Evolutionary conservation across 2,888 invertebrate genomes (phyloP), one percentile per base, ranked within the genome.

Genomic region (Rhaphigaster nebulosa): DNA sequence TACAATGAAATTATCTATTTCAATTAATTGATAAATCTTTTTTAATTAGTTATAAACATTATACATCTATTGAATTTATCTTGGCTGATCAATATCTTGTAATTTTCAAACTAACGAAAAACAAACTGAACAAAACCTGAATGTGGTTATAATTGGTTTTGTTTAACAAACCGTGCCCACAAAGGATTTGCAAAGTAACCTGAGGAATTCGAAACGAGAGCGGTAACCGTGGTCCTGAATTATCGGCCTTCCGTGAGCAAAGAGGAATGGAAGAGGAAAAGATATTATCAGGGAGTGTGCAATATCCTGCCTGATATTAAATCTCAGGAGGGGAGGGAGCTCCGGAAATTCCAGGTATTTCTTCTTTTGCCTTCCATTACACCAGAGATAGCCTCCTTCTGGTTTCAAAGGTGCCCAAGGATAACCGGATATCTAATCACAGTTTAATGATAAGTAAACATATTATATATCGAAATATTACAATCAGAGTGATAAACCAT

Each of bases 301-400:
- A 76, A 76, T 76, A 76, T 76, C 70, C 70, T 76, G 10, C 10
- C 38, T 38, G 34, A 76, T 76, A 76, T 76, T 76, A 76, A 76
- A 76, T 76, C 70, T 38, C 70, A 3, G 13, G 65, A 29, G 65
- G 65, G 65, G n/a, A 3, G 65, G 34, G 29, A 1, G 70, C 38
- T 38, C 20, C 34, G 70, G 70, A 76, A 76, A 76, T 38, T 76
- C 70, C 70, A 76, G 34, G 34, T 8, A 38, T 76, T 76, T 76
- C 70, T 76, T 76, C 70, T 38, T 18, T 23, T 76, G 20, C 34
- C 70, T 76, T 15, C 38, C 20, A 38, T 76, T 76, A 76, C 38
- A 1, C 38, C 70, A 8, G 70, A 18, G 70, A 34, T 5, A 34
- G 38, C 29, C 38, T 76, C 20, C 70, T 38, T 34, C 65, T 18